Percentiles rank a stretch among this genome's conserved stretches.
phyloP scores from a whole-genome alignment of 2,888 invertebrate genomes.

The Bibio marci region DNA sequence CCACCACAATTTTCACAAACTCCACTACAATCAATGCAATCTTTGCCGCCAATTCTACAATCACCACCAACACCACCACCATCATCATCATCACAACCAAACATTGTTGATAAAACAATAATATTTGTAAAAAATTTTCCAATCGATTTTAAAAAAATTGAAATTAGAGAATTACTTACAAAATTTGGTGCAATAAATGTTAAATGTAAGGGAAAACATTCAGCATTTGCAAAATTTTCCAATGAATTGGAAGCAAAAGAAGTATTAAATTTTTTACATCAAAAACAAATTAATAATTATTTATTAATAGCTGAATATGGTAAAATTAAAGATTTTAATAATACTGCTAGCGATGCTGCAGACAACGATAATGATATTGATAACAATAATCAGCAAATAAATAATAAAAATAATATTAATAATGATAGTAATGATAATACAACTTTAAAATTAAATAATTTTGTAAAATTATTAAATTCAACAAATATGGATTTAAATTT shows the following conservation, averaged over 20 bases:
- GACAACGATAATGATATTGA: background rate
- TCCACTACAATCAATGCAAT: too few species aligned
- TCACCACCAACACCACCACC: too few species aligned
- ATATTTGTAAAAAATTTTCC: slow-evolving; percentile 4
- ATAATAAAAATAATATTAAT: slow-evolving; percentile 6
- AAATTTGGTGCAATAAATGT: background rate
- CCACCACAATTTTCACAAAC: too few species aligned
- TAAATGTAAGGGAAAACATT: background rate
- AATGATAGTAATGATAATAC: slow-evolving; percentile 12
- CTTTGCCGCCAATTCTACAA: too few species aligned
- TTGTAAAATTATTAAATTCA: slow-evolving; percentile 38
- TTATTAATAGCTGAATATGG: slow-evolving; percentile 58
- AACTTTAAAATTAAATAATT: slow-evolving; percentile 31
- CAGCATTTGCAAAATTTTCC: background rate
- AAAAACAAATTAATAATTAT: slow-evolving; percentile 49
- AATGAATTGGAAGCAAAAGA: background rate
- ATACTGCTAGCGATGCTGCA: slow-evolving; percentile 9
- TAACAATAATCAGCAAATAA: slow-evolving; percentile 11
- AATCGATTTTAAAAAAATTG: background rate
- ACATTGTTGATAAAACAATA: too few species aligned
- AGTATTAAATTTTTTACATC: slow-evolving; percentile 37
- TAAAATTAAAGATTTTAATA: slow-evolving; percentile 20
- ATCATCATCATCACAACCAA: too few species aligned
- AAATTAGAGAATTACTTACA: slow-evolving; percentile 1
- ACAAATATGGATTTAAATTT: slow-evolving; percentile 43